Conservation (phyloP, 2,888 invertebrate species). For the Tiliacea citrago region DNA sequence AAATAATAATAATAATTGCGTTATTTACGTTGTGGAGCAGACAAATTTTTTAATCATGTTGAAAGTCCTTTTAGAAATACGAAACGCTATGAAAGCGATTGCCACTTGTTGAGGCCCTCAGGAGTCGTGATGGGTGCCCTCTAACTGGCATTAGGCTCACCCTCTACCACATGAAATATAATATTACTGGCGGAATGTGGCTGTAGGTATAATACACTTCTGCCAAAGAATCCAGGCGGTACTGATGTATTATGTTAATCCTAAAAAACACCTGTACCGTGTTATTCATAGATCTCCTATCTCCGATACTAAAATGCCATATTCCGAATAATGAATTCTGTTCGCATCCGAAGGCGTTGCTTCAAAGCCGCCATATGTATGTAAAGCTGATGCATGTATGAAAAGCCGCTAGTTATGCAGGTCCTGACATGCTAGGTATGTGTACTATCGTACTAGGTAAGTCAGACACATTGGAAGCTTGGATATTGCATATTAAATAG, state of each 20-base stretch:
- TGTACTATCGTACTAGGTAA: constrained; percentile 26
- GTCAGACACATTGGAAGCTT: constrained; percentile 22
- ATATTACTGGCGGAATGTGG: too few relatives aligned
- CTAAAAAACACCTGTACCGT: constrained; percentile 21
- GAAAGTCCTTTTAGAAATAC: not conserved
- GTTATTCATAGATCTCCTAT: constrained; percentile 33
- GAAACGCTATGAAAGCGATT: not conserved
- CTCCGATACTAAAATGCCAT: constrained; percentile 42
- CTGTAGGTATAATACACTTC: not conserved
- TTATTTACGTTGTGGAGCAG: too few relatives aligned
- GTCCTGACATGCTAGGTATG: constrained; percentile 9
- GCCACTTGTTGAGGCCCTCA: not conserved
- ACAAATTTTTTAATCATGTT: too few relatives aligned
- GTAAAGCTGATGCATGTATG: constrained; percentile 36
- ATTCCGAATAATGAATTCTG: constrained; percentile 54
- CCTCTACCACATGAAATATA: not conserved
- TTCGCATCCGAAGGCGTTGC: constrained; percentile 42
- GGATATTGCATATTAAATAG: constrained; percentile 47
- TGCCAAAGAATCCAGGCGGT: constrained; percentile 1
- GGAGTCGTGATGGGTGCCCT: not conserved
- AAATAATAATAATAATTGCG: too few relatives aligned
- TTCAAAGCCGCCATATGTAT: constrained; percentile 50
- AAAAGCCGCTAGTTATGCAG: constrained; percentile 47
- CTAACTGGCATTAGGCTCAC: not conserved
- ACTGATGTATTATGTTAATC: constrained; percentile 30